A percentile compares a stretch with the other conserved stretches of the same genome.
Evolutionary conservation across 2,888 invertebrate genomes (phyloP).

Genomic region (Xestia sexstrigata): DNA sequence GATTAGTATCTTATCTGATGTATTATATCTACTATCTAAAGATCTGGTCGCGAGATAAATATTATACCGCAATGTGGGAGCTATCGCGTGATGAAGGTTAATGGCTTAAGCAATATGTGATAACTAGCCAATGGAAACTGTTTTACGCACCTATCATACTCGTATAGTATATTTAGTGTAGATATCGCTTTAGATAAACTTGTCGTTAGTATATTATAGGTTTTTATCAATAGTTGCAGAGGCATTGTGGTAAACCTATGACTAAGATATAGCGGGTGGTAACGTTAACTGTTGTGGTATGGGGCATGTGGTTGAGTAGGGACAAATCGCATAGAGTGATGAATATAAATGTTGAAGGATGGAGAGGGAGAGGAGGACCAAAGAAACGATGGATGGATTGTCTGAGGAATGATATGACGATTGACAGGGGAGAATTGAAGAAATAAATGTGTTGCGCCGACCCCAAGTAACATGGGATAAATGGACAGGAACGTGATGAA

Average conservation of each 20-base stretch:
- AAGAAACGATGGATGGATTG: too few relatives aligned
- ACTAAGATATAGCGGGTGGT: not conserved
- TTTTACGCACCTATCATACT: constrained; percentile 28
- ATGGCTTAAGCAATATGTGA: not conserved
- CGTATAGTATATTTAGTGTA: not conserved
- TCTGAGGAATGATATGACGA: too few relatives aligned
- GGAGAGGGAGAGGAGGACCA: too few relatives aligned
- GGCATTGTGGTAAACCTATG: not conserved
- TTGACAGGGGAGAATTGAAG: too few relatives aligned
- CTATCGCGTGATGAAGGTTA: not conserved
- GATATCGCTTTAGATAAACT: constrained; percentile 18
- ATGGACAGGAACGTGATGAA: too few relatives aligned
- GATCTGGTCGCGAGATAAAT: constrained; percentile 19
- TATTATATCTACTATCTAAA: constrained; percentile 2
- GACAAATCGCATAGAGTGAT: too few relatives aligned
- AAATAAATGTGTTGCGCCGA: too few relatives aligned
- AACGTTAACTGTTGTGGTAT: not conserved
- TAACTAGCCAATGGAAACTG: constrained; percentile 1
- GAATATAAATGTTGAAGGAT: too few relatives aligned
- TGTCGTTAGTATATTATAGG: not conserved
- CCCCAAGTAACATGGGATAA: too few relatives aligned
- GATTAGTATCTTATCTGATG: constrained; percentile 2
- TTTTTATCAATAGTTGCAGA: constrained; percentile 7
- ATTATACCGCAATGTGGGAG: constrained; percentile 2
- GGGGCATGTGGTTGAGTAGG: too few relatives aligned